These are phyloP conservation scores for Apotomis capreana DNA, from an alignment of 2,888 invertebrate genomes.

Conservation along the genomic window DNA sequence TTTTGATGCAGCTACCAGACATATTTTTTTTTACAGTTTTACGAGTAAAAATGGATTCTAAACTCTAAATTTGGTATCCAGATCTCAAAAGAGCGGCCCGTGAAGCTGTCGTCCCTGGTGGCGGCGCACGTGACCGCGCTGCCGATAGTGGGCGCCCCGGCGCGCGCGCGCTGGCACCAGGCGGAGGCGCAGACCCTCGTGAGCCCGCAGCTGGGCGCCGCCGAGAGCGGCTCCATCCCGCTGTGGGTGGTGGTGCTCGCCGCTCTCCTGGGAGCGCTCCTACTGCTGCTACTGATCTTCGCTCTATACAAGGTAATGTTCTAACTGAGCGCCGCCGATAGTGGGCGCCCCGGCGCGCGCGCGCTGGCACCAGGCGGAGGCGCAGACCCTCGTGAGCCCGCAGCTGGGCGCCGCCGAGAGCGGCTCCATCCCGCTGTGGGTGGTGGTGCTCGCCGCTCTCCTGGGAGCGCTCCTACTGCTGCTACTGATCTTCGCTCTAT, in stretches of 20 bases:
- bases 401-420: conserved; percentile 85
- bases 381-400: conserved; percentile 88
- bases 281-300: conserved; percentile 90
- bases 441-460: conserved; percentile 90
- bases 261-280: conserved; percentile 90
- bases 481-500: conserved; percentile 87
- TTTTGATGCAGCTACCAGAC: too few relatives aligned
- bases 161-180: conserved; percentile 79
- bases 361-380: conserved; percentile 84
- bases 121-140: conserved; percentile 88
- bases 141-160: conserved; percentile 84
- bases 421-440: conserved; percentile 91
- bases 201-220: conserved; percentile 85
- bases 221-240: conserved; percentile 88
- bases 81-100: conserved; percentile 72
- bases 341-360: conserved; percentile 49
- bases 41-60: too few relatives aligned
- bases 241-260: conserved; percentile 94
- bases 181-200: conserved; percentile 89
- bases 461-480: neutral
- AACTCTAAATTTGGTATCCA: conserved; percentile 43
- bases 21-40: too few relatives aligned
- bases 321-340: too few relatives aligned
- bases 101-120: conserved; percentile 90
- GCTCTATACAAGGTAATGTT: conserved; percentile 89